Conservation (phyloP, 2,797 vertebrate genomes). For the Pogonophryne albipinna region DNA sequence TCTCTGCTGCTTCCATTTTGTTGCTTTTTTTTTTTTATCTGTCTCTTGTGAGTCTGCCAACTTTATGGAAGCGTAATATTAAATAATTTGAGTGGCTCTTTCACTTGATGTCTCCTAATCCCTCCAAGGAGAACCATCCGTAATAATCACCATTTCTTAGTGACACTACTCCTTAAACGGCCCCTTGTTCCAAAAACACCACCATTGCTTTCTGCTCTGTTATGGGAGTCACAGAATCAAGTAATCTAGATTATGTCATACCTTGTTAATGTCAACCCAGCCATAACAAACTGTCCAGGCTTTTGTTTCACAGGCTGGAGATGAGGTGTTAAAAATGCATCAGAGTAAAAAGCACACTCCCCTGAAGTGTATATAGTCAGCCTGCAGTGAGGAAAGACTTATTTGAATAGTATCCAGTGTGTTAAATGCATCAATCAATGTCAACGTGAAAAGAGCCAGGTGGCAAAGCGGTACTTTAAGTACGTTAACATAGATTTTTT, state of each 20-base stretch:
- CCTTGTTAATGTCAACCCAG: slow-evolving; percentile 66
- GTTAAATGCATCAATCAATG: slow-evolving; percentile 34
- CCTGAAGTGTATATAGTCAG: slow-evolving; percentile 30
- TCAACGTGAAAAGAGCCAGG: slow-evolving; percentile 21
- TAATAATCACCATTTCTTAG: slow-evolving; percentile 5
- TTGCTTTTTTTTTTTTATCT: background rate
- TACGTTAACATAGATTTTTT: slow-evolving; percentile 1
- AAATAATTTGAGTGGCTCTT: slow-evolving; percentile 7
- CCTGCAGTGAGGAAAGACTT: slow-evolving; percentile 30
- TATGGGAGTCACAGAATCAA: slow-evolving; percentile 70
- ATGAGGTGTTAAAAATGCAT: slow-evolving; percentile 59
- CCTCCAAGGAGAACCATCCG: background rate
- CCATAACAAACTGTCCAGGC: slow-evolving; percentile 42
- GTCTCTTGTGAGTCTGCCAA: background rate
- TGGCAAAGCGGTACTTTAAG: slow-evolving; percentile 12
- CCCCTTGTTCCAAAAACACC: slow-evolving; percentile 18
- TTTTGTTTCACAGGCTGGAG: slow-evolving; percentile 64
- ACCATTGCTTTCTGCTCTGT: slow-evolving; percentile 45
- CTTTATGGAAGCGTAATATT: background rate
- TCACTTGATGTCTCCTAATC: background rate
- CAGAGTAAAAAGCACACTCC: slow-evolving; percentile 25
- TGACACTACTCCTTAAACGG: slow-evolving; percentile 7
- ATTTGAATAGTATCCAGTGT: slow-evolving; percentile 3
- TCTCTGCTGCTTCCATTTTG: background rate
- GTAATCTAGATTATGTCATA: slow-evolving; percentile 71